Base-by-base conservation (phyloP, 2,888 invertebrate genomes). In the Teleiodes luculella region DNA sequence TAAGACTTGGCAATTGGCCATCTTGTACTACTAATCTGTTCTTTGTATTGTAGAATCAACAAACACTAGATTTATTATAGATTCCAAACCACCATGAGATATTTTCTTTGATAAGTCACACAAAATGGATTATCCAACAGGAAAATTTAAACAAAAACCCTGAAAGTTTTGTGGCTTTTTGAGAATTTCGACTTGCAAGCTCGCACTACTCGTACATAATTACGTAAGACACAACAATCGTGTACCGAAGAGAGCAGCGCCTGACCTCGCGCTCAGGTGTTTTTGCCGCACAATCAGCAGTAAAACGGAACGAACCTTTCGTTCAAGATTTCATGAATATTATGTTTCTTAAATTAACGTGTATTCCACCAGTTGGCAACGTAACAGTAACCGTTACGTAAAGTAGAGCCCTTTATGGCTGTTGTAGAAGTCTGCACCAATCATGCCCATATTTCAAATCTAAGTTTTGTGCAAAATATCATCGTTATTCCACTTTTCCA, bases 221-320 rank as follows among this genome's bases (percentile, higher is more conserved):
- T 46, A 46, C 46, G 31, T 20, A 35, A 36, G 36, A 8, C 14
- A 49, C 64, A 67, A 63, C 65, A 67, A 62, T 67, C 64, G 65
- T 55, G 63, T 24, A n/a, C n/a, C n/a, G n/a, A n/a, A n/a, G n/a
- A 43, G 67, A 63, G 71, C 68, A 71, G 70, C 37, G 72, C 66
- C 65, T 62, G 57, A 52, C 60, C 63, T 58, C 61, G 61, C 62
- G 71, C 82, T 69, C 86, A 86, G 86, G 86, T 86, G 86, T 76
- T 74, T 69, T 65, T 67, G 65, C 74, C 74, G 70, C 76, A 78
- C 83, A 83, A 86, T 86, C 80, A 80, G 85, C 85, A 86, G 80
- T 86, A 83, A 86, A 86, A 84, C 74, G 70, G 70, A 80, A 84
- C 72, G 78, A 70, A 76, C 72, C 72, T 71, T 71, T 68, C 67